A percentile compares a stretch with the other conserved stretches of the same genome.
Conservation (phyloP, 1,140 invertebrate genomes). For the Scaptomyza graminum region DNA sequence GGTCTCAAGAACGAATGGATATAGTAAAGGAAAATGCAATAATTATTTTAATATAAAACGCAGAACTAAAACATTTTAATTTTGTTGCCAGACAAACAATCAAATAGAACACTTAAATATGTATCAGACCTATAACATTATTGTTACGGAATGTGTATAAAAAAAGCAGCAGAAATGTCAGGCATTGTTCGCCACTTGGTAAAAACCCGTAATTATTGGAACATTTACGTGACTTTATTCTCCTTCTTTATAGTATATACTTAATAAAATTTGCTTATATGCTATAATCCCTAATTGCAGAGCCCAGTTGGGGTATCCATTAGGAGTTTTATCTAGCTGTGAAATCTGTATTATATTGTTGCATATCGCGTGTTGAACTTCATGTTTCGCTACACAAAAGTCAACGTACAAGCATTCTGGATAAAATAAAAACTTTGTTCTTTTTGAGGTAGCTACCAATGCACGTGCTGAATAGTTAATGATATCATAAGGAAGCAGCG, state of each 20-base stretch:
- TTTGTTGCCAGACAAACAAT: too few relatives aligned
- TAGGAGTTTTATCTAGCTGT: constrained; percentile 38
- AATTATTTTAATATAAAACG: too few relatives aligned
- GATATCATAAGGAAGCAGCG: not conserved
- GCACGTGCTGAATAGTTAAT: constrained; percentile 26
- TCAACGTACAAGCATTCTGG: not conserved
- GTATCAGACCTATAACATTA: not conserved
- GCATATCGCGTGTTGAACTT: constrained; percentile 22
- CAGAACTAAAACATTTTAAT: too few relatives aligned
- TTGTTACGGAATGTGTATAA: constrained; percentile 25
- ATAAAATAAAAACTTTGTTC: not conserved
- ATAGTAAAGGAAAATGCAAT: not conserved
- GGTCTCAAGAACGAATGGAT: not conserved
- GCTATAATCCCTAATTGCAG: constrained; percentile 35
- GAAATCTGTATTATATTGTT: constrained; percentile 52
- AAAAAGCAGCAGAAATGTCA: constrained; percentile 35
- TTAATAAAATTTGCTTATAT: not conserved
- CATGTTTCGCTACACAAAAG: not conserved
- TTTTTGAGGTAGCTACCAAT: too few relatives aligned
- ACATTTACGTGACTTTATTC: constrained; percentile 19
- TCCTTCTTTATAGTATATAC: not conserved
- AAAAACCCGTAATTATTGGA: constrained; percentile 53
- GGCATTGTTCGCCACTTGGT: constrained; percentile 16
- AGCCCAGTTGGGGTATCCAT: not conserved
- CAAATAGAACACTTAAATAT: too few relatives aligned